Conservation (phyloP, 2,797 vertebrate genomes). For the Emys orbicularis region DNA sequence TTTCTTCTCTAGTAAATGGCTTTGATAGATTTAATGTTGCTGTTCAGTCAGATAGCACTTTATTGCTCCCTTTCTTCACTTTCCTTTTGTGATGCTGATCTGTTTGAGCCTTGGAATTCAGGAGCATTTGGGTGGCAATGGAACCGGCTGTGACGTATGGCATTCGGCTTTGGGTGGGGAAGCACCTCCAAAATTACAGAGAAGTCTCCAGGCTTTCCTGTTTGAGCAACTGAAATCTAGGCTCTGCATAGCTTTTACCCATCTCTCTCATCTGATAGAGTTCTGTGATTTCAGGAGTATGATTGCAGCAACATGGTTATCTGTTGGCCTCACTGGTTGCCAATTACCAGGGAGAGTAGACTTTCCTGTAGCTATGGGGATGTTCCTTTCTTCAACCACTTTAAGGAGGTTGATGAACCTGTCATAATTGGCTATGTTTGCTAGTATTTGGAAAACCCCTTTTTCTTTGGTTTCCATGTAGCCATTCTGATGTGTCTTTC, state of each 20-base stretch:
- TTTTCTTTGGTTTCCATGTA: not conserved
- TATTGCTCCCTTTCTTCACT: not conserved
- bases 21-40: not conserved
- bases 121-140: not conserved
- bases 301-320: not conserved
- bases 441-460: not conserved
- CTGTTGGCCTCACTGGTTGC: not conserved
- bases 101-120: not conserved
- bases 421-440: not conserved
- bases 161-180: not conserved
- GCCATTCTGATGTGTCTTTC: not conserved
- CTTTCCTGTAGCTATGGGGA: not conserved
- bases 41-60: not conserved
- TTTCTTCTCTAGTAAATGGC: not conserved
- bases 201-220: not conserved
- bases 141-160: not conserved
- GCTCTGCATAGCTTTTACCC: not conserved
- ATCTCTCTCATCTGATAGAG: not conserved
- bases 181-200: not conserved
- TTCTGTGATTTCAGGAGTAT: not conserved
- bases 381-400: not conserved
- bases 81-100: not conserved
- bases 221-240: not conserved
- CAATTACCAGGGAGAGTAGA: not conserved
- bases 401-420: not conserved